Percentiles rank a stretch among this genome's conserved stretches.
Evolutionary conservation across 2,797 vertebrate species (phyloP).

Genomic region (Enteromius paludinosus): DNA sequence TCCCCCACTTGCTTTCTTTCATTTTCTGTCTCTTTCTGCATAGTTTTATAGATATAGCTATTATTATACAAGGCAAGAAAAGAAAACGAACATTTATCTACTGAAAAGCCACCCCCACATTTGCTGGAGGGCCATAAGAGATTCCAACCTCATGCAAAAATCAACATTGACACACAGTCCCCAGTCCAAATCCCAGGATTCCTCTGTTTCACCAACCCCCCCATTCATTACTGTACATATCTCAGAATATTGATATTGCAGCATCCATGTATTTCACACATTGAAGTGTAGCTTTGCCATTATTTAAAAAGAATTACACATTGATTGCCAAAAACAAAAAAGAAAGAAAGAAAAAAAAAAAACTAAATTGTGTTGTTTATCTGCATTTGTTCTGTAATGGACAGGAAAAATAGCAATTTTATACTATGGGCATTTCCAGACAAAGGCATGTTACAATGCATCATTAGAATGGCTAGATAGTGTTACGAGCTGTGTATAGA

Average conservation of each 20-base stretch:
- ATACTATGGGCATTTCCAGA: constrained; percentile 69
- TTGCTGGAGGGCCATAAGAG: constrained; percentile 47
- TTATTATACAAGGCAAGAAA: constrained; percentile 35
- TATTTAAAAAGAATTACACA: constrained; percentile 52
- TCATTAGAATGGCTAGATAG: constrained; percentile 83
- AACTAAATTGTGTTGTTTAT: constrained; percentile 70
- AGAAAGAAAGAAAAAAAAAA: not conserved
- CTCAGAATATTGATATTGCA: constrained; percentile 67
- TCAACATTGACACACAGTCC: constrained; percentile 25
- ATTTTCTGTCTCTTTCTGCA: constrained; percentile 54
- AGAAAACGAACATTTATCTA: constrained; percentile 28
- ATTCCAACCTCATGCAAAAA: constrained; percentile 13
- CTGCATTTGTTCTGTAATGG: constrained; percentile 67
- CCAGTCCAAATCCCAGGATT: not conserved
- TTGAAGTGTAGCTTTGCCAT: constrained; percentile 55
- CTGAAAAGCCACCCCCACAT: constrained; percentile 51
- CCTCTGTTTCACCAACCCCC: not conserved
- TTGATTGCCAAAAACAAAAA: constrained; percentile 74
- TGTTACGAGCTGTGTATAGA: constrained; percentile 75
- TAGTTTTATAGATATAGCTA: constrained; percentile 56
- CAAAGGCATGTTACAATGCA: constrained; percentile 82
- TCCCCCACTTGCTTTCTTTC: constrained; percentile 45
- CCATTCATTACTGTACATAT: constrained; percentile 77
- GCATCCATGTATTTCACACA: constrained; percentile 38
- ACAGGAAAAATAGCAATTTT: constrained; percentile 51